Evolutionary conservation across 2,888 invertebrate genomes (phyloP).

Genomic region (Helicoverpa assulta): DNA sequence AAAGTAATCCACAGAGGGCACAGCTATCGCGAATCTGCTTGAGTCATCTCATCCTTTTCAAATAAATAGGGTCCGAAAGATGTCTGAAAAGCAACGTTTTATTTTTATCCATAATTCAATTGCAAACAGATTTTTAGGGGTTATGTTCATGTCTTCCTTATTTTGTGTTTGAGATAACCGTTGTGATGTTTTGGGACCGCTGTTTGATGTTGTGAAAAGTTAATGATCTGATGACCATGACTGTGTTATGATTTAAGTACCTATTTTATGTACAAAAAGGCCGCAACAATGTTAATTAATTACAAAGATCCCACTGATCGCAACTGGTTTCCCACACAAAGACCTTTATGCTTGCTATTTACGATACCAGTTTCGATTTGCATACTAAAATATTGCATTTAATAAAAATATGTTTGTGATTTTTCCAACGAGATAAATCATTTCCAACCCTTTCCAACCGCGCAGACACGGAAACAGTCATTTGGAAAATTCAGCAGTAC

Average conservation of each 20-base stretch:
- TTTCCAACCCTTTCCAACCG: slow-evolving; percentile 49
- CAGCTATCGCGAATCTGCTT: slow-evolving; percentile 88
- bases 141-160: slow-evolving; percentile 37
- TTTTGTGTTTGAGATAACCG: slow-evolving; percentile 29
- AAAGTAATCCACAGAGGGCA: slow-evolving; percentile 89
- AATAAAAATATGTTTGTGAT: slow-evolving; percentile 35
- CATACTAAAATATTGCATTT: slow-evolving; percentile 23
- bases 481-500: slow-evolving; percentile 61
- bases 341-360: not conserved
- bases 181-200: not conserved
- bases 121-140: slow-evolving; percentile 52
- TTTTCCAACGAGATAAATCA: slow-evolving; percentile 53
- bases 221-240: not conserved
- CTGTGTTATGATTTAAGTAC: not conserved
- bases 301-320: not conserved
- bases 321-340: not conserved
- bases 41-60: slow-evolving; percentile 89
- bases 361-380: slow-evolving; percentile 13
- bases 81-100: slow-evolving; percentile 74
- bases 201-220: not conserved
- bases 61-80: slow-evolving; percentile 86
- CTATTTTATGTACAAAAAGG: not conserved
- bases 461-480: slow-evolving; percentile 61
- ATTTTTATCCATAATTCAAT: slow-evolving; percentile 72
- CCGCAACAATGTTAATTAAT: not conserved